Evolutionary conservation across 2,888 invertebrate species (phyloP).

Genomic region (Escarpia spicata): DNA sequence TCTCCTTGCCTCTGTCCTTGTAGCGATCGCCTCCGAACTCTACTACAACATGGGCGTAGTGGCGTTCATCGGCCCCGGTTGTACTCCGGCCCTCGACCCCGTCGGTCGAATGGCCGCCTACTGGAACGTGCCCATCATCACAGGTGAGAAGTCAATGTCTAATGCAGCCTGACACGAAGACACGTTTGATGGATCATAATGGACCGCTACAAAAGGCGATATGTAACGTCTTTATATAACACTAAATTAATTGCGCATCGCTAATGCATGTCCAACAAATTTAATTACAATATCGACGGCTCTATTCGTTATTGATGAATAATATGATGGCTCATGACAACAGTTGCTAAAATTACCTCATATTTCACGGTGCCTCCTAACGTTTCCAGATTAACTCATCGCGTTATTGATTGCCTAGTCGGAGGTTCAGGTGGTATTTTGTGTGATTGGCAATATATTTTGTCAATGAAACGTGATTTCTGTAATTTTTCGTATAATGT

Average conservation of each 20-base stretch:
- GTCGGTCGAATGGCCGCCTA: conserved; percentile 24
- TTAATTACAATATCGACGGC: too few relatives aligned
- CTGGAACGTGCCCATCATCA: conserved; percentile 25
- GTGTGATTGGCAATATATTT: neutral
- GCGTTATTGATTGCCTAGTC: neutral
- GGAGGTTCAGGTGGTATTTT: neutral
- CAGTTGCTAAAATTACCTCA: too few relatives aligned
- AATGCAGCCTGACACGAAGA: neutral
- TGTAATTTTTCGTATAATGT: neutral
- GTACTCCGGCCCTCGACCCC: conserved; percentile 23
- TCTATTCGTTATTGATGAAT: too few relatives aligned
- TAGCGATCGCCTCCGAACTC: neutral
- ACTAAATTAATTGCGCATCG: too few relatives aligned
- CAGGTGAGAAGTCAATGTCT: neutral
- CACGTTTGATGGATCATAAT: neutral
- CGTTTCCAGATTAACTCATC: neutral
- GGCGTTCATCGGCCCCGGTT: conserved; percentile 22
- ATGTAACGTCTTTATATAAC: too few relatives aligned
- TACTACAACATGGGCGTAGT: conserved; percentile 6
- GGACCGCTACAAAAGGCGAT: too few relatives aligned
- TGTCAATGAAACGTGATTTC: neutral
- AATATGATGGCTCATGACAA: too few relatives aligned
- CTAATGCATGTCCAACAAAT: too few relatives aligned
- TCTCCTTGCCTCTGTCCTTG: neutral
- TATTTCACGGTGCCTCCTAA: too few relatives aligned